Conservation (phyloP, 2,797 vertebrate species). For the Macropodus opercularis region DNA sequence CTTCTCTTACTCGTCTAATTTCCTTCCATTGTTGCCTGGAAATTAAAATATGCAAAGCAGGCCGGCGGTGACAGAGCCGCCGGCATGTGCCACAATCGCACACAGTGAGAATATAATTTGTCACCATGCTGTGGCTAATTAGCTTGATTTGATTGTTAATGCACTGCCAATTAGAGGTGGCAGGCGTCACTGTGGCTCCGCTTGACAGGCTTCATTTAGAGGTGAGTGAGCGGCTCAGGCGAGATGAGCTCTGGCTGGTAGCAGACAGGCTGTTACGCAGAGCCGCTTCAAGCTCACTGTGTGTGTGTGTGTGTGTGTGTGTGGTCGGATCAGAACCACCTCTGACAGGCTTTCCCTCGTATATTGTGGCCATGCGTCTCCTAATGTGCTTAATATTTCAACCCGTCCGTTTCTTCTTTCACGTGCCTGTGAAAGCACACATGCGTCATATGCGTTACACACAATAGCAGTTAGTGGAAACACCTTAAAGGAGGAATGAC, state of each 20-base stretch:
- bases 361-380: slow-evolving; percentile 5
- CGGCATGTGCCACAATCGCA: slow-evolving; percentile 52
- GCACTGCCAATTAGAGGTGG: slow-evolving; percentile 88
- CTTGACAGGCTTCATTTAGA: slow-evolving; percentile 78
- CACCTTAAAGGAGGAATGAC: slow-evolving; percentile 1
- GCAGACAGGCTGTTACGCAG: slow-evolving; percentile 59
- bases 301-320: slow-evolving; percentile 17
- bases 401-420: slow-evolving; percentile 16
- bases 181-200: slow-evolving; percentile 59
- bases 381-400: neutral
- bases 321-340: slow-evolving; percentile 34
- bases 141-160: slow-evolving; percentile 91
- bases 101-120: slow-evolving; percentile 79
- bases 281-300: slow-evolving; percentile 46
- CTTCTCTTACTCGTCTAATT: slow-evolving; percentile 70
- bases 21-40: slow-evolving; percentile 80
- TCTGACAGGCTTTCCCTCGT: slow-evolving; percentile 3
- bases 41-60: slow-evolving; percentile 88
- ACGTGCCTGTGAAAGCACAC: too few relatives aligned
- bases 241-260: slow-evolving; percentile 63
- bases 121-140: slow-evolving; percentile 84
- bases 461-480: slow-evolving; percentile 8
- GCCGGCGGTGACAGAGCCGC: slow-evolving; percentile 15
- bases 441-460: slow-evolving; percentile 3
- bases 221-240: slow-evolving; percentile 62